These are phyloP conservation scores for Cephus pygmeus DNA, from an alignment of 2,888 invertebrate species.

Conservation along the genomic window DNA sequence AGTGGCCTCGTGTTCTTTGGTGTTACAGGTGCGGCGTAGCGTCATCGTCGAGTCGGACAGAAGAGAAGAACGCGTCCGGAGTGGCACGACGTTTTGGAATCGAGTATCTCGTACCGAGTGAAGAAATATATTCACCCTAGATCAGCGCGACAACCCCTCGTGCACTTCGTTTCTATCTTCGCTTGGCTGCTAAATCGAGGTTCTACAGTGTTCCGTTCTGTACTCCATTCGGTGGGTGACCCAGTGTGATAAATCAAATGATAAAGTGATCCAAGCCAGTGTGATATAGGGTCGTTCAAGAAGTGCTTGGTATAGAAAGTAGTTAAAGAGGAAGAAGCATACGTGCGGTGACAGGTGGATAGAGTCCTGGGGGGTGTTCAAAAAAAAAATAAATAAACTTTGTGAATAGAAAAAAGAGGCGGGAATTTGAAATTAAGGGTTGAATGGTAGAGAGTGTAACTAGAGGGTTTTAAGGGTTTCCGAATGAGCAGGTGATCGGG, in stretches of 20 bases:
- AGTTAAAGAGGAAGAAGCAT: background rate
- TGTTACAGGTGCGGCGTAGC: conserved; percentile 65
- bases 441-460: background rate
- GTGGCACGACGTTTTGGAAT: conserved; percentile 55
- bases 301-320: background rate
- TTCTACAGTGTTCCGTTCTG: conserved; percentile 58
- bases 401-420: background rate
- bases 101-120: conserved; percentile 51
- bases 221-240: conserved; percentile 42
- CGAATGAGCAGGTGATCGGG: background rate
- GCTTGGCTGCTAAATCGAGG: conserved; percentile 42
- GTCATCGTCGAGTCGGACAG: conserved; percentile 63
- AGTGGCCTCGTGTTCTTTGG: background rate
- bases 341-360: background rate
- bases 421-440: background rate
- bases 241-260: conserved; percentile 54
- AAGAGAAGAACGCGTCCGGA: conserved; percentile 58
- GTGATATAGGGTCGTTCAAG: background rate
- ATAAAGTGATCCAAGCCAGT: conserved; percentile 16
- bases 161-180: conserved; percentile 6
- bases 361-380: background rate
- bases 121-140: conserved; percentile 28
- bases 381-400: background rate
- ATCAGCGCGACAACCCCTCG: background rate
- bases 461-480: background rate